phyloP scores from a whole-genome alignment of 2,888 invertebrate genomes.

The Bedellia somnulentella region DNA sequence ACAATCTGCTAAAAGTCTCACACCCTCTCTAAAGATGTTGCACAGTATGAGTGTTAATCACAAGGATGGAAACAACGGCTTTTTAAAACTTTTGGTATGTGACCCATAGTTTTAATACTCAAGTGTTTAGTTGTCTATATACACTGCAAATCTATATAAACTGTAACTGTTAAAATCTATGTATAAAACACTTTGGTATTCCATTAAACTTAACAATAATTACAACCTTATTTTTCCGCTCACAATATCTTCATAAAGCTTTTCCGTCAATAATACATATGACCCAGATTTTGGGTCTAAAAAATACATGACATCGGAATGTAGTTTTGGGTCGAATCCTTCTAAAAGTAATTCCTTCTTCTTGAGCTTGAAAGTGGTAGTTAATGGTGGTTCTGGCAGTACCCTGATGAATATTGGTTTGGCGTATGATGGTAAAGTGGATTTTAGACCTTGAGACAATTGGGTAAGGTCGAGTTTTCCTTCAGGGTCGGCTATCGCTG shows the following conservation, averaged over 20 bases:
- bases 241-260: slow-evolving; percentile 47
- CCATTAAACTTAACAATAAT: slow-evolving; percentile 12
- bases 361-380: slow-evolving; percentile 89
- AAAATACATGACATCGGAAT: slow-evolving; percentile 74
- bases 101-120: too few species aligned
- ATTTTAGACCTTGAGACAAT: slow-evolving; percentile 27
- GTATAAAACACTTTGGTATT: too few species aligned
- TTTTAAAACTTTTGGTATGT: too few species aligned
- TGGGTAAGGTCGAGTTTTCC: slow-evolving; percentile 62
- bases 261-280: slow-evolving; percentile 44
- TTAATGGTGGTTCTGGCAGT: slow-evolving; percentile 73
- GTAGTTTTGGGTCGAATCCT: slow-evolving; percentile 67
- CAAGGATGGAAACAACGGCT: too few species aligned
- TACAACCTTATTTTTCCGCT: slow-evolving; percentile 56
- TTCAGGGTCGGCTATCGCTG: slow-evolving; percentile 79
- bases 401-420: slow-evolving; percentile 85
- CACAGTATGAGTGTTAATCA: too few species aligned
- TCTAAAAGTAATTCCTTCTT: slow-evolving; percentile 86
- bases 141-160: too few species aligned
- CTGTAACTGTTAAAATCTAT: too few species aligned
- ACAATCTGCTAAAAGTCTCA: too few species aligned
- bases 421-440: slow-evolving; percentile 80
- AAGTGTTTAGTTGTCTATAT: too few species aligned
- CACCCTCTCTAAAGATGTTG: too few species aligned
- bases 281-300: slow-evolving; percentile 39